These are phyloP conservation scores for Falco cherrug DNA, from an alignment of 2,797 vertebrate species.

Conservation along the genomic window DNA sequence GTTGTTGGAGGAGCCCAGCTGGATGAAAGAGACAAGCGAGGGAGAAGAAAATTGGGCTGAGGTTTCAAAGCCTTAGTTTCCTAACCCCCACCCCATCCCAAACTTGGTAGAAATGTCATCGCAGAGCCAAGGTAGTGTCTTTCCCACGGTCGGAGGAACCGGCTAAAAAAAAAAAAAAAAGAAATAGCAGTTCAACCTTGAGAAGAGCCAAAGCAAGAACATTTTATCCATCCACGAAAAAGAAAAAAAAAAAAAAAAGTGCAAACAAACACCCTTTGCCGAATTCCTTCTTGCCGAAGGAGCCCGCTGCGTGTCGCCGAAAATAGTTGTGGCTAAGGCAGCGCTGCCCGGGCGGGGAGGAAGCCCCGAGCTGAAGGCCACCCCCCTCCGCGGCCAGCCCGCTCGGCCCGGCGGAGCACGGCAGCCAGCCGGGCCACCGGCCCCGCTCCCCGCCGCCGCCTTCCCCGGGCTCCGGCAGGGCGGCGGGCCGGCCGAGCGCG, in stretches of 20 bases:
- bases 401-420: neutral
- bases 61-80: conserved; percentile 57
- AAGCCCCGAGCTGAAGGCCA: neutral
- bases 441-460: neutral
- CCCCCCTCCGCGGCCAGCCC: neutral
- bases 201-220: conserved; percentile 52
- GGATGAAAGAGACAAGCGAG: conserved; percentile 4
- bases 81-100: conserved; percentile 6
- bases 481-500: no score
- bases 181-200: conserved; percentile 64
- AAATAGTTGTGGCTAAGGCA: neutral
- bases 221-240: neutral
- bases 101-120: conserved; percentile 56
- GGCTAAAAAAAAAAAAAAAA: neutral
- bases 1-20: conserved; percentile 57
- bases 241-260: no score
- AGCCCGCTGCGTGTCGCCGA: neutral
- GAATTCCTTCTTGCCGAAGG: neutral
- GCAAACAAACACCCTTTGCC: neutral
- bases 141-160: conserved; percentile 77
- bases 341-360: neutral
- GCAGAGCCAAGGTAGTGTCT: conserved; percentile 74
- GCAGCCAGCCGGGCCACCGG: neutral
- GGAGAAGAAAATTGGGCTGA: conserved; percentile 36
- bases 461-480: neutral